Evolutionary conservation across 2,888 invertebrate species (phyloP).

Genomic region (Deilephila porcellus): DNA sequence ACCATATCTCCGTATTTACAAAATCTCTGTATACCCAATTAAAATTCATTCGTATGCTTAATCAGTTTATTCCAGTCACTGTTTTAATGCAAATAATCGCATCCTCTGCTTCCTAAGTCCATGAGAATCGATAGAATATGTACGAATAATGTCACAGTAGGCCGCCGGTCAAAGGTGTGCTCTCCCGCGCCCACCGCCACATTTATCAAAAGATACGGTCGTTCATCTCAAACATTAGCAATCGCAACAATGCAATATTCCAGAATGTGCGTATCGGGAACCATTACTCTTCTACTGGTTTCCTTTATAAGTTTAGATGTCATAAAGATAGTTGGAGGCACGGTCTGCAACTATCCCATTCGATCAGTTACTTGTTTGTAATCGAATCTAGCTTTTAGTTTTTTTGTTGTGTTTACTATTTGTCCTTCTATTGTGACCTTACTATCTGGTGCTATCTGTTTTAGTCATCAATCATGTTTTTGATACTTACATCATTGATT

Average conservation of each 20-base stretch:
- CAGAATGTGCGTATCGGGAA: constrained; percentile 74
- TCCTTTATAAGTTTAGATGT: constrained; percentile 78
- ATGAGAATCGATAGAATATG: constrained; percentile 46
- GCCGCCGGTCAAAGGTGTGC: constrained; percentile 58
- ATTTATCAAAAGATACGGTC: constrained; percentile 68
- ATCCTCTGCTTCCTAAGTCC: constrained; percentile 5
- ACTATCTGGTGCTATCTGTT: neutral
- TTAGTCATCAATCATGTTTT: too few species aligned
- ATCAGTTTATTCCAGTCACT: too few species aligned
- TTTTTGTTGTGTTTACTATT: constrained; percentile 47
- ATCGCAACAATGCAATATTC: constrained; percentile 69
- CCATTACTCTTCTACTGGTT: constrained; percentile 76
- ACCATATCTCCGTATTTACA: too few species aligned
- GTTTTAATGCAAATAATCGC: neutral
- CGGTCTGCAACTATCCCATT: constrained; percentile 63
- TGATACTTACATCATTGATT: too few species aligned
- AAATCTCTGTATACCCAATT: too few species aligned
- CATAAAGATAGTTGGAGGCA: constrained; percentile 73
- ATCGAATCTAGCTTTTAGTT: constrained; percentile 63
- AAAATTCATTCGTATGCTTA: too few species aligned
- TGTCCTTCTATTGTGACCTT: neutral
- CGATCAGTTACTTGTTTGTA: constrained; percentile 71
- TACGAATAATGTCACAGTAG: constrained; percentile 53
- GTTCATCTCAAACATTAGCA: constrained; percentile 64
- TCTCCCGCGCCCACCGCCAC: constrained; percentile 54